These are phyloP conservation scores for Pseudomyrmex cubaensis DNA, from an alignment of 1,140 invertebrate species.

Conservation along the genomic window DNA sequence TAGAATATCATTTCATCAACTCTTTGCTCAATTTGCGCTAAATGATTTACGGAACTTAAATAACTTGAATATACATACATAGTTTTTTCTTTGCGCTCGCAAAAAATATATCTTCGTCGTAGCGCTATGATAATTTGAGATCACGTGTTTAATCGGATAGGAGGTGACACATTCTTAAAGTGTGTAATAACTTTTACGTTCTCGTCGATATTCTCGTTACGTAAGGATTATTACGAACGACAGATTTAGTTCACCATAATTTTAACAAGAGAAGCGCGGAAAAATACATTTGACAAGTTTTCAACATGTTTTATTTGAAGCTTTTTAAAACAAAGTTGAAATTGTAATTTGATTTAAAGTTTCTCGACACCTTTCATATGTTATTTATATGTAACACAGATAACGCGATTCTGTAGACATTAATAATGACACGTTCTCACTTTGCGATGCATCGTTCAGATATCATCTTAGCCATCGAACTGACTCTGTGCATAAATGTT, in stretches of 20 bases:
- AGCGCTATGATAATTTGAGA: not conserved
- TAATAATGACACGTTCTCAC: not conserved
- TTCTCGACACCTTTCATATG: not conserved
- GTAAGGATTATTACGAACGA: not conserved
- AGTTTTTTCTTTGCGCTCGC: not conserved
- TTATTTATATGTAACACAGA: not conserved
- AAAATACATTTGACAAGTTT: conserved; percentile 1
- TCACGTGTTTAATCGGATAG: not conserved
- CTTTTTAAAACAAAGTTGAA: not conserved
- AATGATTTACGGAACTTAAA: not conserved
- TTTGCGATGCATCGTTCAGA: not conserved
- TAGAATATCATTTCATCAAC: no score
- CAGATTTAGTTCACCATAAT: not conserved
- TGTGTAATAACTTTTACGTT: not conserved
- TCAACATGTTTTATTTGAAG: not conserved
- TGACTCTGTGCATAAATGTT: not conserved
- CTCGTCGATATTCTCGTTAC: not conserved
- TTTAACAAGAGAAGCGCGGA: not conserved
- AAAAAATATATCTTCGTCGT: not conserved
- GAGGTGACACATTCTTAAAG: not conserved
- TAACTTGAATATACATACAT: no score
- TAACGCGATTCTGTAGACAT: not conserved
- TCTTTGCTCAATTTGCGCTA: not conserved
- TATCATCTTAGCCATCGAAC: not conserved
- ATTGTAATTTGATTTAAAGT: not conserved